Base-by-base conservation (phyloP, 2,113 vertebrate genomes). In the Cyphomyrus plagiostoma region DNA sequence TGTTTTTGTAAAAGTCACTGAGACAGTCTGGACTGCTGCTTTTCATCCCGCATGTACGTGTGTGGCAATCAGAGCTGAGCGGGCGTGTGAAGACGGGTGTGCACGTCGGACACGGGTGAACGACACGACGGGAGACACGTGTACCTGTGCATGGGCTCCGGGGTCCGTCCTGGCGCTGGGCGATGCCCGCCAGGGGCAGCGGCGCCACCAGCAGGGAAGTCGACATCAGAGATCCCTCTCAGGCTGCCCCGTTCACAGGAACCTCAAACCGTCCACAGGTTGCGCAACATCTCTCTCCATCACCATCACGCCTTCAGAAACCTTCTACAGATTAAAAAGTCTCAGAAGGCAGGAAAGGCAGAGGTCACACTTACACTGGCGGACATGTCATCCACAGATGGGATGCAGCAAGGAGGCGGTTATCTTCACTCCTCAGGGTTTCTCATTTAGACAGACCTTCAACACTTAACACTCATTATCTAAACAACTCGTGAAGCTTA, bases 121-220 rank as follows among this genome's bases (percentile, higher is more conserved):
- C 26, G 48, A 87, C 1, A 49, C 30, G 49, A 26, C 45, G 66
- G 23, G n/a, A 82, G 80, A 49, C 88, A 49, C 3, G 30, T 94
- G 92, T 96, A 97, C 97, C 97, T 96, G 97, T 97, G 93, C 97
- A 97, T 88, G 97, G 96, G 88, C 94, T 95, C 96, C 96, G 95
- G 0, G 89, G 90, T 2, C 1, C 23, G n/a, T 39, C 30, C 26
- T 70, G 86, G 89, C 88, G 91, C 87, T 90, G 85, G 0, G 84
- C n/a, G 42, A 91, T 58, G 66, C 70, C 92, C 92, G 93, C 92
- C 90, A 92, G 91, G 80, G 96, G 90, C 42, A 96, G 91, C 58
- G 89, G 0, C 86, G 94, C 95, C 89, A 95, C 91, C 91, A 92
- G 92, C 92, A 96, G 94, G 11, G 91, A 90, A 10, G 93, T 91